Conservation (phyloP, 2,797 vertebrate species). For the Spatula clypeata region DNA sequence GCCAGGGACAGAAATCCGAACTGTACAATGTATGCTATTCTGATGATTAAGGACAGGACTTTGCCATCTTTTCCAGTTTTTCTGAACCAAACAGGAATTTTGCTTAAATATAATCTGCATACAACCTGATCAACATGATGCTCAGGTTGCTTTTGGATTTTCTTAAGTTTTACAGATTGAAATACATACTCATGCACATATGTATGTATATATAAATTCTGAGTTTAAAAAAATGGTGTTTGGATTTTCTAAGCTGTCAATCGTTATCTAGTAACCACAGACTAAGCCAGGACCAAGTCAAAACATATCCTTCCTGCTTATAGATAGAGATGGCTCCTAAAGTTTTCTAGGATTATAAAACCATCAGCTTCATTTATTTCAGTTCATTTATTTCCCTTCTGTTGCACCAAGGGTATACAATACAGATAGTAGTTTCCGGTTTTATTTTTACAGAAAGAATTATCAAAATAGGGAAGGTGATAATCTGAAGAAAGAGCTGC, state of each 20-base stretch:
- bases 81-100: not conserved
- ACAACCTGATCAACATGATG: not conserved
- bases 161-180: not conserved
- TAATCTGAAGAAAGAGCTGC: not conserved
- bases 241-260: not conserved
- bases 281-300: constrained; percentile 10
- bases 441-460: not conserved
- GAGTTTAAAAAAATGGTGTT: not conserved
- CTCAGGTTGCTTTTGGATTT: not conserved
- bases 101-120: not conserved
- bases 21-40: not conserved
- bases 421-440: not conserved
- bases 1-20: not conserved
- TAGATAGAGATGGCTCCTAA: not conserved
- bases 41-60: not conserved
- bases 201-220: not conserved
- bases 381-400: not conserved
- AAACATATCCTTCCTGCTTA: not conserved
- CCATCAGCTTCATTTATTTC: not conserved
- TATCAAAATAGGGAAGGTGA: not conserved
- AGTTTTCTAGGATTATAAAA: not conserved
- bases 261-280: not conserved
- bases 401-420: not conserved
- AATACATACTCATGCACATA: not conserved
- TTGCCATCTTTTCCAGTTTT: not conserved